Evolutionary conservation across 2,888 invertebrate species (phyloP), one percentile per base, ranked within the genome.

Genomic region (Nemotelus nigrinus): DNA sequence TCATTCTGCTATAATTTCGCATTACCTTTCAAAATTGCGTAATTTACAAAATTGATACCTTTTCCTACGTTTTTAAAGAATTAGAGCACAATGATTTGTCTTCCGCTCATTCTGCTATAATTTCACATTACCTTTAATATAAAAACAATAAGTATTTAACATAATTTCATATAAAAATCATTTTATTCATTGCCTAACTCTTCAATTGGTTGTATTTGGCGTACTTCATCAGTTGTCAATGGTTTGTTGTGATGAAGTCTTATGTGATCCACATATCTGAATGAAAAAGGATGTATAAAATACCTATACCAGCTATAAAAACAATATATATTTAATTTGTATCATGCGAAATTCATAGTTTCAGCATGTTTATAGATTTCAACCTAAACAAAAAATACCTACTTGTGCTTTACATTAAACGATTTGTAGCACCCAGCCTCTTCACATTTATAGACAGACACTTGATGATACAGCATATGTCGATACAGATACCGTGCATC

Each of bases 391-490:
- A 3, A 25, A 5, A 43, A 71, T 44, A 74, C 74, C 48, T 76
- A 76, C 76, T 76, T 76, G 58, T 76, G 76, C 43, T 76, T 76
- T 2, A 76, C 67, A n/a, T 67, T 76, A 41, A 68, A 76, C 3
- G 43, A 8, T 58, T 67, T 76, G 8, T 48, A 67, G 48, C 76
- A 76, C 5, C 10, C 41, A 41, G 44, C 5, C n/a, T 65, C 67
- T 25, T 45, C 25, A 47, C 76, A 76, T 67, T 57, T 67, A 57
- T 47, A 76, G 4, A 53, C 5, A n/a, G 67, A 8, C 6, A 8
- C 41, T 39, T 58, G 67, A 67, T 76, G 76, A 45, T 76, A 76
- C 10, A 76, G 39, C 76, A 76, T 76, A 47, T 76, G 76, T 3
- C 76, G 76, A 7, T 67, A 10, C 0, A 76, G 47, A 68, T 76